A percentile compares a stretch with the other conserved stretches of the same genome.
Evolutionary conservation across 2,888 invertebrate genomes (phyloP).

Genomic region (Xylota segnis): DNA sequence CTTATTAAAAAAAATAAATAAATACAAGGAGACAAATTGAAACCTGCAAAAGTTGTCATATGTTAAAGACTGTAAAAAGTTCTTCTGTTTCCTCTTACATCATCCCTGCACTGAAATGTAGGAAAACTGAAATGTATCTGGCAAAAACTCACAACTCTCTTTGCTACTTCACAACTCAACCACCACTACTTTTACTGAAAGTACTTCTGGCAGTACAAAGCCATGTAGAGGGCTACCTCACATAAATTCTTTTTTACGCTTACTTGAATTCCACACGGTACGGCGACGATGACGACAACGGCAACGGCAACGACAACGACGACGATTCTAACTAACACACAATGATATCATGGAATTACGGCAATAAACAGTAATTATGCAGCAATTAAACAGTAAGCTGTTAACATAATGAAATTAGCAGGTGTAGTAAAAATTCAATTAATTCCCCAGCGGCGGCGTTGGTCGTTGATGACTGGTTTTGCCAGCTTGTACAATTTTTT

Average conservation of each 20-base stretch:
- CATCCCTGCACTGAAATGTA: constrained; percentile 45
- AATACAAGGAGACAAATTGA: too few relatives aligned
- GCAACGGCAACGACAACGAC: too few relatives aligned
- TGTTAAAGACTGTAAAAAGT: not conserved
- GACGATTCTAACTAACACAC: constrained; percentile 73
- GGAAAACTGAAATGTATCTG: constrained; percentile 34
- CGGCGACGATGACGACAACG: constrained; percentile 26
- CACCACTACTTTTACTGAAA: not conserved
- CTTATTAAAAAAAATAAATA: too few relatives aligned
- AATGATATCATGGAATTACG: constrained; percentile 77
- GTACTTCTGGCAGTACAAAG: not conserved
- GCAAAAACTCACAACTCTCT: constrained; percentile 48
- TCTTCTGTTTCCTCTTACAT: not conserved
- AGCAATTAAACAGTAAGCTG: constrained; percentile 77
- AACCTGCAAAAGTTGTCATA: too few relatives aligned
- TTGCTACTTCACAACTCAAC: constrained; percentile 31
- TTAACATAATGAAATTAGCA: constrained; percentile 77
- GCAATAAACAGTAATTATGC: constrained; percentile 77
- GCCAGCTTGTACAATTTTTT: constrained; percentile 20
- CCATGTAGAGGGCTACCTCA: not conserved
- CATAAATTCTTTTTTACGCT: constrained; percentile 62
- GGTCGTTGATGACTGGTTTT: constrained; percentile 30
- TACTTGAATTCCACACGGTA: constrained; percentile 65
- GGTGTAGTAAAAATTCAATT: constrained; percentile 77
- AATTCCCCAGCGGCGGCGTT: constrained; percentile 60